Evolutionary conservation across 37 sponge, comb jelly and placozoan species (phyloP).

Genomic region (Cladorhizidae sp.): DNA sequence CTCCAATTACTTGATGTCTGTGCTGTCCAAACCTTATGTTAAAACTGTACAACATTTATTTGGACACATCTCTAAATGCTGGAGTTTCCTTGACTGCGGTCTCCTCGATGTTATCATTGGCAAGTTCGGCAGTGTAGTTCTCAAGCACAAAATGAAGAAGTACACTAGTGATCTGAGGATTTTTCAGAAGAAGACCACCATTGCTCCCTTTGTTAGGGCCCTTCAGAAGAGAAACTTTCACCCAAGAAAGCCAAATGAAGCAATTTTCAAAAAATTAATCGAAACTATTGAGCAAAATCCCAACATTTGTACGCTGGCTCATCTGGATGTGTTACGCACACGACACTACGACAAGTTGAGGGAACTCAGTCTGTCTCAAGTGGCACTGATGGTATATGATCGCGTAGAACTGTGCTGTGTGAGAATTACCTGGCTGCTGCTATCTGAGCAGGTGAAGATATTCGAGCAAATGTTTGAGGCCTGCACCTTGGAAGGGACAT

Average conservation of each 20-base stretch:
- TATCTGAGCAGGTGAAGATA: neutral
- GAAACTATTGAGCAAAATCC: neutral
- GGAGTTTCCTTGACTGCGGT: neutral
- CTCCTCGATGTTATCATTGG: neutral
- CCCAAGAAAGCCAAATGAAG: too few species aligned
- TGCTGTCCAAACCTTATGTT: too few species aligned
- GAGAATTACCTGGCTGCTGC: neutral
- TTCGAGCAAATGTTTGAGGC: neutral
- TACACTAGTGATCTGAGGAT: neutral
- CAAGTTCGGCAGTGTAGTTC: neutral
- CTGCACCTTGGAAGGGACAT: neutral
- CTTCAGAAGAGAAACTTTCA: too few species aligned
- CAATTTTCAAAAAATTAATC: neutral
- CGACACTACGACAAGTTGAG: neutral
- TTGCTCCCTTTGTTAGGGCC: neutral
- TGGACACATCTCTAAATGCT: neutral
- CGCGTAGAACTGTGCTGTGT: neutral
- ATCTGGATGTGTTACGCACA: neutral
- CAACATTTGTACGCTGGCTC: neutral
- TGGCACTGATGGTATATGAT: neutral
- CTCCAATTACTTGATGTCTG: too few species aligned
- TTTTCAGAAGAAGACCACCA: neutral
- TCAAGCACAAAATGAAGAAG: neutral
- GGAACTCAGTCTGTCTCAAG: neutral
- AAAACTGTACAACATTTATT: too few species aligned